These are phyloP conservation scores for Belgica antarctica DNA, from an alignment of 2,888 invertebrate species.

Conservation along the genomic window DNA sequence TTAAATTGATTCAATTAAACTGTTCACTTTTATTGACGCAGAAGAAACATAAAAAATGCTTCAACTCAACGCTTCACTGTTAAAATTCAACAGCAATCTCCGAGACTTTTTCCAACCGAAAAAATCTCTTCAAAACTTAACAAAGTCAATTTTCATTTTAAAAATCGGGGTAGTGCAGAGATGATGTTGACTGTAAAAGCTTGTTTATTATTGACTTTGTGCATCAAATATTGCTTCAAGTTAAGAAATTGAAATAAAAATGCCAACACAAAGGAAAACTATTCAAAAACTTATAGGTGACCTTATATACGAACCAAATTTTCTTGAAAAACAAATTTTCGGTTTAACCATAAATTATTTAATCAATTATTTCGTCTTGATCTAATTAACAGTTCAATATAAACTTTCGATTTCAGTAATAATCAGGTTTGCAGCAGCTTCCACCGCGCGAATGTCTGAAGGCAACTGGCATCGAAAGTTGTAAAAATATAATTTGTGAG, in stretches of 20 bases:
- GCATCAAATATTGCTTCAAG: no score
- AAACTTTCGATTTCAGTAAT: constrained; percentile 37
- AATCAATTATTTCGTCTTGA: constrained; percentile 41
- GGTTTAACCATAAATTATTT: constrained; percentile 33
- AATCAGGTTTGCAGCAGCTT: constrained; percentile 4
- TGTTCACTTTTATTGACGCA: constrained; percentile 14
- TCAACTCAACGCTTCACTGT: not conserved
- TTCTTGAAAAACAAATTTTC: not conserved
- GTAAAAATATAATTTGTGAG: constrained; percentile 2
- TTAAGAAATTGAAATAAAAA: no score
- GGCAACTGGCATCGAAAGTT: no score
- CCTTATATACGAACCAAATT: no score
- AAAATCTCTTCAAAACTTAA: constrained; percentile 2
- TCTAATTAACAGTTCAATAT: constrained; percentile 40
- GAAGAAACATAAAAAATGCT: no score
- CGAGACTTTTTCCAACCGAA: constrained; percentile 6
- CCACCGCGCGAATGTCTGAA: no score
- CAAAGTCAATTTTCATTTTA: constrained; percentile 24
- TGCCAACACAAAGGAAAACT: no score
- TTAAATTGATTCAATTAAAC: constrained; percentile 21
- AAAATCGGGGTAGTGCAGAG: no score
- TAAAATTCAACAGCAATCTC: not conserved
- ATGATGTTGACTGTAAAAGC: no score
- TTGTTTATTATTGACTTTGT: no score
- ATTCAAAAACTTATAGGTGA: no score